These are phyloP conservation scores for Nomada ruficornis DNA, from an alignment of 2,888 invertebrate species.

Conservation along the genomic window DNA sequence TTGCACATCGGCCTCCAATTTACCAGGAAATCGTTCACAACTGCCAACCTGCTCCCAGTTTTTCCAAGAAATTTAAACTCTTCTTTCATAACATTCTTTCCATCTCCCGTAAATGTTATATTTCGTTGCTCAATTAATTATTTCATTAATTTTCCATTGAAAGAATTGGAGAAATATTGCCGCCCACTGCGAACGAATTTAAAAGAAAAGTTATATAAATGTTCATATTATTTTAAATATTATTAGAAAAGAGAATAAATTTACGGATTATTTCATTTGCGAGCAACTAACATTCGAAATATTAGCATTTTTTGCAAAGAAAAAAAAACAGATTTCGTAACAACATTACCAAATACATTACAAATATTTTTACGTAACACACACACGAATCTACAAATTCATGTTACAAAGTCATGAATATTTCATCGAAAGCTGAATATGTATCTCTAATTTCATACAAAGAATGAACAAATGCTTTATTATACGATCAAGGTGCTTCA, in stretches of 20 bases:
- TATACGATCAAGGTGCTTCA: neutral
- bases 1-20: slow-evolving; percentile 42
- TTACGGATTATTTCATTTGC: too few species aligned
- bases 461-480: neutral
- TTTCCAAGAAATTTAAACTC: neutral
- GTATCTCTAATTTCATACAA: neutral
- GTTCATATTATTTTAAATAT: too few species aligned
- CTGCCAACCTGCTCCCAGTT: slow-evolving; percentile 3
- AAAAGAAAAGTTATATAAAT: too few species aligned
- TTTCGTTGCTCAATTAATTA: too few species aligned
- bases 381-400: neutral
- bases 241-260: too few species aligned
- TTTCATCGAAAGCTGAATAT: neutral
- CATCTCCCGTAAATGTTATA: too few species aligned
- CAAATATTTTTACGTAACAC: slow-evolving; percentile 1
- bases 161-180: too few species aligned
- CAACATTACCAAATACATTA: neutral
- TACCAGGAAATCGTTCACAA: slow-evolving; percentile 8
- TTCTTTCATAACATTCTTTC: neutral
- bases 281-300: too few species aligned
- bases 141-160: too few species aligned
- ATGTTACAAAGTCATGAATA: slow-evolving; percentile 10
- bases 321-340: neutral
- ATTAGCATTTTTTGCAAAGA: neutral
- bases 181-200: too few species aligned